A percentile compares a stretch with the other conserved stretches of the same genome.
Conservation (phyloP, 2,797 vertebrate species). For the Karalla daura region DNA sequence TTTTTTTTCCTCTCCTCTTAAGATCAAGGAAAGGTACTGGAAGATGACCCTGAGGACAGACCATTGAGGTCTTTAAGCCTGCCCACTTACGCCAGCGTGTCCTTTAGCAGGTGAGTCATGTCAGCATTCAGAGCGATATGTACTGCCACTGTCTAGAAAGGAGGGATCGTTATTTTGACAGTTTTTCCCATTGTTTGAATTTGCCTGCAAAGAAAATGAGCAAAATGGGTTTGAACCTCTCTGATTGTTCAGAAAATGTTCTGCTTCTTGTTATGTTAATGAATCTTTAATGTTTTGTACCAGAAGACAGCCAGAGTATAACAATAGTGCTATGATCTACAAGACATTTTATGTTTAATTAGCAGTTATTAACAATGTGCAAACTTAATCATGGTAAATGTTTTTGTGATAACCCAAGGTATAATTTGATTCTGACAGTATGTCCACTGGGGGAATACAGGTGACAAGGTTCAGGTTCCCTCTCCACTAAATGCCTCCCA, state of each 20-base stretch:
- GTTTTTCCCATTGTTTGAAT: neutral
- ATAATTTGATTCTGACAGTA: neutral
- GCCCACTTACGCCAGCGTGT: conserved; percentile 77
- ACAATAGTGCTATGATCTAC: neutral
- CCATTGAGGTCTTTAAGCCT: conserved; percentile 45
- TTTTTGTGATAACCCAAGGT: neutral
- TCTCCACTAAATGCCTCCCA: too few relatives aligned
- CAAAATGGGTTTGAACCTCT: neutral
- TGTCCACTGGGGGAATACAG: neutral
- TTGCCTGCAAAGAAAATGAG: neutral
- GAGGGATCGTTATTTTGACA: neutral
- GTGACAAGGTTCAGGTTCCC: neutral
- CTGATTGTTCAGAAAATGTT: neutral
- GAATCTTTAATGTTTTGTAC: neutral
- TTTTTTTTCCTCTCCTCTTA: conserved; percentile 14
- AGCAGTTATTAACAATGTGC: neutral
- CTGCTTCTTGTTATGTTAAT: too few relatives aligned
- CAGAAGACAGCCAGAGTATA: neutral
- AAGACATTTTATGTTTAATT: conserved; percentile 4
- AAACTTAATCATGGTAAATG: neutral
- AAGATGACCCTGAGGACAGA: conserved; percentile 36
- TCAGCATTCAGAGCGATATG: too few relatives aligned
- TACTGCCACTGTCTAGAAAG: neutral
- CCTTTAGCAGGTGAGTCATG: conserved; percentile 84
- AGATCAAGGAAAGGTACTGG: conserved; percentile 30